Conservation (phyloP, 2,888 invertebrate species). For the Hyppa rectilinea region DNA sequence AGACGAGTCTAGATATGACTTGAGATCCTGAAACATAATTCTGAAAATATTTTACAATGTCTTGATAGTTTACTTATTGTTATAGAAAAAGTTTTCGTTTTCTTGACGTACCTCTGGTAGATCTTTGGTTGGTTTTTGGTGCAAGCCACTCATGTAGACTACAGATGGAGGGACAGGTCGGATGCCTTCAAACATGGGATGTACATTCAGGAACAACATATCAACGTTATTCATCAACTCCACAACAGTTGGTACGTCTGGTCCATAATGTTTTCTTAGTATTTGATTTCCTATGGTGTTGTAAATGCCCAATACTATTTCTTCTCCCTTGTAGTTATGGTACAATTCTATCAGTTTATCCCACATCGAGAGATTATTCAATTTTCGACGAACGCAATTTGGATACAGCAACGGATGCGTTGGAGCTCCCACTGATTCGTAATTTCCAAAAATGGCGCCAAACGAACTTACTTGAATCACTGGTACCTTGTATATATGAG, state of each 20-base stretch:
- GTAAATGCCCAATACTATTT: not conserved
- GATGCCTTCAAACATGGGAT: conserved; percentile 70
- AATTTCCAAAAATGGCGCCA: conserved; percentile 56
- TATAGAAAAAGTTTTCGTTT: not conserved
- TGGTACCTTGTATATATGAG: conserved; percentile 66
- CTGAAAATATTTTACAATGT: no score
- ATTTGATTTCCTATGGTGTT: not conserved
- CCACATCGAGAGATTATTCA: conserved; percentile 67
- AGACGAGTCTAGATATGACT: conserved; percentile 74
- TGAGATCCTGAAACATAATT: conserved; percentile 72
- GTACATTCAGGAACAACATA: conserved; percentile 69
- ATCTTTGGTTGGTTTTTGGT: conserved; percentile 61
- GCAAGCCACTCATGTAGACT: conserved; percentile 70
- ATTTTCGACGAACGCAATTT: conserved; percentile 39
- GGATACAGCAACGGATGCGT: conserved; percentile 71
- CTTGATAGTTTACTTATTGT: not conserved
- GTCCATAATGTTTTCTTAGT: conserved; percentile 61
- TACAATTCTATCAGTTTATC: conserved; percentile 68
- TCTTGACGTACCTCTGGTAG: conserved; percentile 65
- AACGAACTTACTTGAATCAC: conserved; percentile 73
- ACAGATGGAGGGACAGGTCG: conserved; percentile 71
- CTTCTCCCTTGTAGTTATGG: conserved; percentile 40
- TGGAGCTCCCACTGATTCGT: conserved; percentile 67
- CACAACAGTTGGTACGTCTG: conserved; percentile 55
- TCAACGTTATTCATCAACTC: conserved; percentile 68